Evolutionary conservation across 1,140 invertebrate genomes (phyloP), one percentile per base, ranked within the genome.

Genomic region (Rhyacophila brunnea): DNA sequence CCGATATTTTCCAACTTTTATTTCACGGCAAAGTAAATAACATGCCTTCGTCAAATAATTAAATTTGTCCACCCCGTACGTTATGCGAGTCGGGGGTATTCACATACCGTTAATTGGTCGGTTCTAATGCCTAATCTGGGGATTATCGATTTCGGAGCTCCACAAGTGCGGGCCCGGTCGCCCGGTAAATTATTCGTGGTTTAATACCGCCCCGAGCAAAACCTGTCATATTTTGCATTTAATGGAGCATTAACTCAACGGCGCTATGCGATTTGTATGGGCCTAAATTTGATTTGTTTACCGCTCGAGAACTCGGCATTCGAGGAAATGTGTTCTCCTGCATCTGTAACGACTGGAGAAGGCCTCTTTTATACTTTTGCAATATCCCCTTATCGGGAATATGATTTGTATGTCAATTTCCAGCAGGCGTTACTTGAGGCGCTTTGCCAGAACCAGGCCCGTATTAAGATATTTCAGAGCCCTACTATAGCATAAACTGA

Each of bases 191-290:
- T 56, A 56, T 48, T 48, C 53, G 44, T 48, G 53, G 44, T 47
- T 56, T 56, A 56, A 35, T 47, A 34, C 53, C 53, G 45, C 44
- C 20, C 44, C 17, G 44, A 42, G 43, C 36, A 23, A 28, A 18
- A 34, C 44, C 28, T 47, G 53, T 56, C 53, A 56, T 56, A 56
- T 48, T 56, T 56, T 48, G 53, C 47, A 56, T 56, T 56, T 34
- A 48, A 56, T 56, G 53, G 44, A 40, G 53, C 53, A 56, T 56
- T 56, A 56, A 54, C 52, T 54, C 43, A 54, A 42, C 14, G 42
- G 52, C n/a, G n/a, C 23, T 18, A 18, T 54, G 34, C 17, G 52
- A 54, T 54, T 45, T 42, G 17, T 54, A 54, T 35, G 44, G 40
- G 23, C 40, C 15, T 17, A 44, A 43, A 46, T 54, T 44, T 54